Evolutionary conservation across 2,888 invertebrate genomes (phyloP), one percentile per base, ranked within the genome.

Genomic region (Ochropleura plecta): DNA sequence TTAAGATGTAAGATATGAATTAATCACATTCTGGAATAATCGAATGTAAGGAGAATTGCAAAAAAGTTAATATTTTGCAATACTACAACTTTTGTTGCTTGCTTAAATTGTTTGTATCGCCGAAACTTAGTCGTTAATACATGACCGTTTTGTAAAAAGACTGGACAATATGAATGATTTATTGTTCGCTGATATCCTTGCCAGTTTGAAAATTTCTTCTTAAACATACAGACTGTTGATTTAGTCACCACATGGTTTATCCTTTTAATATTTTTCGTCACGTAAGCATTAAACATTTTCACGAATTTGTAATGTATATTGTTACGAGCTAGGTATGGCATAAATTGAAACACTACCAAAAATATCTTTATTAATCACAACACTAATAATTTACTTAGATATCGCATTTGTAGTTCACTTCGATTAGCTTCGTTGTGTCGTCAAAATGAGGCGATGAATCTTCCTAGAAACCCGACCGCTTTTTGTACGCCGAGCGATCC

Each of bases 141-240:
- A 85, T 84, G 81, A 82, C 79, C 71, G 81, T 86, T 83, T 66
- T 72, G 73, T 82, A 84, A 86, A 57, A 86, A 88, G 86, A 69
- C 76, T 84, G 79, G 76, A 83, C 30, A 63, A 69, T 55, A 67
- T 18, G 18, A 40, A 64, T 60, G 16, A 64, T 62, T 55, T 66
- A 20, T 59, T 62, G 64, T 73, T 62, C 14, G 67, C 76, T 72
- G 42, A 30, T 20, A 72, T 68, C 55, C 73, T 81, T 78, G 81
- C 68, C 76, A 53, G 46, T 62, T 69, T 49, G 0, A 72, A 69
- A 57, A 48, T 49, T 10, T 20, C 40, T 42, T 42, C 12, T 48
- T 14, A 49, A 55, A 55, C 1, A 48, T 62, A 16, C 20, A 42
- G 40, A 16, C 12, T 67, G 5, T 64, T 51, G 20, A n/a, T 70